Conservation (phyloP, 1,140 invertebrate species). For the Drosophila guanche region DNA sequence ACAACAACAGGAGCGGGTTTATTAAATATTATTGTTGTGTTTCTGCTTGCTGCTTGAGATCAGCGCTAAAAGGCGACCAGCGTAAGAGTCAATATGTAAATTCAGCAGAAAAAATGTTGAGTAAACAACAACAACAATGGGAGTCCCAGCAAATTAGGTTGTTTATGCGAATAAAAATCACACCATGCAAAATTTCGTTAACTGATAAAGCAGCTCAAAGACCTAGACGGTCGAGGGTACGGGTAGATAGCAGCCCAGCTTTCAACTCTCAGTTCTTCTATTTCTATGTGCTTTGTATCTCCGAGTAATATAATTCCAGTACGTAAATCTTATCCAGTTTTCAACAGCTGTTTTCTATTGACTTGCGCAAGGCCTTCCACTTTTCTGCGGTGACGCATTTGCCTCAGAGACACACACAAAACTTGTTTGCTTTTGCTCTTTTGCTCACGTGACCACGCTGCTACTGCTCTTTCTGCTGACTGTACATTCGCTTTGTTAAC, state of each 20-base stretch:
- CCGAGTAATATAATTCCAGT: not conserved
- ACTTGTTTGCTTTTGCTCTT: slow-evolving; percentile 42
- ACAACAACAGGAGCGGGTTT: slow-evolving; percentile 23
- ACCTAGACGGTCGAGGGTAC: slow-evolving; percentile 5
- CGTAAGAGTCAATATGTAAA: slow-evolving; percentile 42
- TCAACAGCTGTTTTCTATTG: slow-evolving; percentile 54
- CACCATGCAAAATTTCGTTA: slow-evolving; percentile 42
- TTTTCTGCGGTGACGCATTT: slow-evolving; percentile 53
- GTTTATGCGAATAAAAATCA: slow-evolving; percentile 67
- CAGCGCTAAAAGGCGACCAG: slow-evolving; percentile 17
- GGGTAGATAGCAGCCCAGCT: not conserved
- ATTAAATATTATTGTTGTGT: slow-evolving; percentile 24
- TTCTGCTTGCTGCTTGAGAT: slow-evolving; percentile 17
- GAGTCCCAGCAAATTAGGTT: slow-evolving; percentile 32
- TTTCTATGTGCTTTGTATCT: too few relatives aligned
- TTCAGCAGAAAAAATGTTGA: slow-evolving; percentile 28
- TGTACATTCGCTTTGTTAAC: slow-evolving; percentile 59
- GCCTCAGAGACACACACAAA: slow-evolving; percentile 16
- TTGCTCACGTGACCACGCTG: slow-evolving; percentile 44
- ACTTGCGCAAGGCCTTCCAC: slow-evolving; percentile 55
- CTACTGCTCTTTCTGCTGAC: slow-evolving; percentile 20
- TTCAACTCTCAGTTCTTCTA: too few relatives aligned
- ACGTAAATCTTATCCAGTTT: not conserved
- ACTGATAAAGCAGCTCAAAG: slow-evolving; percentile 26
- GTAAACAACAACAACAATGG: slow-evolving; percentile 50